phyloP scores from a whole-genome alignment of 2,113 vertebrate genomes.

The Ochotona curzoniae region DNA sequence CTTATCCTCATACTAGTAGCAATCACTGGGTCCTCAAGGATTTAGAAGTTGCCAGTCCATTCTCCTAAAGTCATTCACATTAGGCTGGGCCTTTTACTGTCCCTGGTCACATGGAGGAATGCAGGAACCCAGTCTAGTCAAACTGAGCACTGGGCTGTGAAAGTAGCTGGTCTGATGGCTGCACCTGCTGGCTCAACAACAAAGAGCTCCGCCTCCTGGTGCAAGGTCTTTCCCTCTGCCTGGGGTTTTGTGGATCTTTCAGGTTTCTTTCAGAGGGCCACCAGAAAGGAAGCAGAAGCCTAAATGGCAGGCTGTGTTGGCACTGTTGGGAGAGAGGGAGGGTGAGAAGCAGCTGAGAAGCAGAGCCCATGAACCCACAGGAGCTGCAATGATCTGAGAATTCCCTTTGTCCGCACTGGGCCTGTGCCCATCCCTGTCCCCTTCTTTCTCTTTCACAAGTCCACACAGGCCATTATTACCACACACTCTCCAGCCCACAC shows the following conservation, averaged over 20 bases:
- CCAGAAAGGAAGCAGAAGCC: neutral
- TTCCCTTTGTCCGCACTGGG: neutral
- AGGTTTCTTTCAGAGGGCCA: neutral
- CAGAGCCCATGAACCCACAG: neutral
- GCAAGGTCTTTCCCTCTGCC: neutral
- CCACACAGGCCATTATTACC: slow-evolving; percentile 56
- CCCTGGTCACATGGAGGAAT: neutral
- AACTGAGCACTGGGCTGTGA: neutral
- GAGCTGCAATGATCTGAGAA: neutral
- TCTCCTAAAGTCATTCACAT: neutral
- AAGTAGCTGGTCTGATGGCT: neutral
- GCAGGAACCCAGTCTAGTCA: neutral
- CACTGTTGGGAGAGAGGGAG: neutral
- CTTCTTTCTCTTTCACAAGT: slow-evolving; percentile 57
- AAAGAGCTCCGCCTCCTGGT: fast-evolving
- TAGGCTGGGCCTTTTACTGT: neutral
- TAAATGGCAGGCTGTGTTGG: neutral
- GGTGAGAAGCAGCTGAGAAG: neutral
- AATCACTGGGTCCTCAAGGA: neutral
- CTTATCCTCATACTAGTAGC: neutral
- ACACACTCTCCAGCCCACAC: slow-evolving; percentile 60
- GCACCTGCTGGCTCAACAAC: neutral
- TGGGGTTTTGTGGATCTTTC: neutral
- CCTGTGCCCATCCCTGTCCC: neutral
- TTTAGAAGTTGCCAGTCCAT: neutral